Evolutionary conservation across 2,888 invertebrate genomes (phyloP).

Genomic region (Barypeithes pellucidus): DNA sequence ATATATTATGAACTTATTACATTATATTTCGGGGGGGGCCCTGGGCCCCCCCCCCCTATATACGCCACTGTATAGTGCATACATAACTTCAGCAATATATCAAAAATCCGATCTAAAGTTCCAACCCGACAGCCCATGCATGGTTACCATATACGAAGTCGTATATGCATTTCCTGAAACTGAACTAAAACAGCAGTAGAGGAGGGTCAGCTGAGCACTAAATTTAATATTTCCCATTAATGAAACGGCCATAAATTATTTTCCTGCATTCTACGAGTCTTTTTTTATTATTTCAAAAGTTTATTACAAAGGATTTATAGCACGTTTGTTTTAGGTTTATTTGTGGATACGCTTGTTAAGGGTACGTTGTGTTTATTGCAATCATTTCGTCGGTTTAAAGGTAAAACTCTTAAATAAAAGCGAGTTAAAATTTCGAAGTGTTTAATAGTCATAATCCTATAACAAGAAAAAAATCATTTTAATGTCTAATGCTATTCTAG

Average conservation of each 20-base stretch:
- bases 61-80: not conserved
- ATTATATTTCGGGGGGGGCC: no score
- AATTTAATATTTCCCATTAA: constrained; percentile 14
- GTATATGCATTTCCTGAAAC: constrained; percentile 14
- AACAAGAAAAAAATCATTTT: no score
- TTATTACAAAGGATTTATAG: not conserved
- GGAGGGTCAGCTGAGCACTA: constrained; percentile 3
- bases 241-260: constrained; percentile 9
- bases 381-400: no score
- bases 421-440: no score
- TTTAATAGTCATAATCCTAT: no score
- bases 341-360: constrained; percentile 2
- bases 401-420: no score
- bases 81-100: constrained; percentile 7
- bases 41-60: no score
- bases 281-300: constrained; percentile 1
- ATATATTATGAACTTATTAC: no score
- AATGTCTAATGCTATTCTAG: no score
- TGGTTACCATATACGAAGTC: not conserved
- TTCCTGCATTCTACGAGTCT: not conserved
- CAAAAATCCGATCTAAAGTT: not conserved
- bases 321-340: not conserved
- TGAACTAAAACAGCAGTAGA: constrained; percentile 7
- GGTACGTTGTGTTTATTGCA: not conserved
- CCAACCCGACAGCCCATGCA: not conserved